Evolutionary conservation across 2,888 invertebrate species (phyloP), one percentile per base, ranked within the genome.

Genomic region (Sarcophaga variegata): DNA sequence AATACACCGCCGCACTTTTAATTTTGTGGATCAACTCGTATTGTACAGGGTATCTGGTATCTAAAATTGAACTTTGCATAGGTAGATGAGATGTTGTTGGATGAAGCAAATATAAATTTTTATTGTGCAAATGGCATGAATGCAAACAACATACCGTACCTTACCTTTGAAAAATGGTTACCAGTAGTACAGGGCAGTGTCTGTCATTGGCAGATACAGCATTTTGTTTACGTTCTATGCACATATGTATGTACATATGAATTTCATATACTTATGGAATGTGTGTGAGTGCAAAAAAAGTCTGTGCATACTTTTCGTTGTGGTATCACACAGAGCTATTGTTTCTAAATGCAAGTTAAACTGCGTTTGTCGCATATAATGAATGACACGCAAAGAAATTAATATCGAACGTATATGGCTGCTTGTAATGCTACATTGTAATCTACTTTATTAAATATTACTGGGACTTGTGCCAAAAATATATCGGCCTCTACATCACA

Each of bases 301-400:
- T 69, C 54, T 69, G 17, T 60, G 70, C 14, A 8, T 20, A 64
- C 12, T 77, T 60, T 47, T 60, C 66, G 80, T 64, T 75, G 81
- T 71, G 81, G 83, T 78, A 75, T 69, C 81, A 83, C 75, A 78
- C 86, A 75, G 86, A 75, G 86, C 83, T 87, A 75, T 87, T 87
- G 86, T 87, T 83, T 78, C 75, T 87, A 84, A 81, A 87, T 87
- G 81, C 81, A 83, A 83, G 74, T 81, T 83, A 78, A 87, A 83
- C 81, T 87, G 83, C 83, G 63, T 81, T 87, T 87, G 81, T 79
- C 78, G 78, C 78, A 79, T 78, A 75, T 78, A 87, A 86, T 54
- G 70, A 63, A 86, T 72, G 37, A 72, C 63, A 76, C 64, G 71
- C 69, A 74, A 37, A 37, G 37, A 37, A 37, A 37, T 6, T 37